Percentiles rank a stretch among this genome's conserved stretches.
Evolutionary conservation across 2,888 invertebrate genomes (phyloP).

Genomic region (Geotrupes spiniger): DNA sequence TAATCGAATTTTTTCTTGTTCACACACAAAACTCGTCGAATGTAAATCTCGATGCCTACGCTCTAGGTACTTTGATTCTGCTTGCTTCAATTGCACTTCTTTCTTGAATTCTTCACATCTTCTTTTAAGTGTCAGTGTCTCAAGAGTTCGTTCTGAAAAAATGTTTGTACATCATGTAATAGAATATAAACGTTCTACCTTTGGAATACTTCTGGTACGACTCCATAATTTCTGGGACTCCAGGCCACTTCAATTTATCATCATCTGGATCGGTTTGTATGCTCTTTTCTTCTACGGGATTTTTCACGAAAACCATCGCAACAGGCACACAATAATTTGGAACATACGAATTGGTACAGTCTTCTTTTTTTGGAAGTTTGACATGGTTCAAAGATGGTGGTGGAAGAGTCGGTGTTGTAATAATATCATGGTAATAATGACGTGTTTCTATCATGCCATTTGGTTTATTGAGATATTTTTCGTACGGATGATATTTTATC

Average conservation of each 20-base stretch:
- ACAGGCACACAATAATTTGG: conserved; percentile 31
- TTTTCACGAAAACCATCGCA: conserved; percentile 30
- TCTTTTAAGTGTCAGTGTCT: conserved; percentile 51
- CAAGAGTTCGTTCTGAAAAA: conserved; percentile 55
- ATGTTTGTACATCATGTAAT: too few relatives aligned
- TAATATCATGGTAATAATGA: not conserved
- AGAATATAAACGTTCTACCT: conserved; percentile 47
- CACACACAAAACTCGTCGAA: conserved; percentile 39
- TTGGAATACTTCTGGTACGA: conserved; percentile 55
- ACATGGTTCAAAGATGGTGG: not conserved
- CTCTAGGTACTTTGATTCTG: conserved; percentile 48
- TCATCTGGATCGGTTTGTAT: conserved; percentile 20
- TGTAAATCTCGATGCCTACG: conserved; percentile 41
- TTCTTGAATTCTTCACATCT: conserved; percentile 54
- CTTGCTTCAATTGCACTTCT: conserved; percentile 53
- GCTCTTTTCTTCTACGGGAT: conserved; percentile 15
- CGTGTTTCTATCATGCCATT: not conserved
- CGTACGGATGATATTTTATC: conserved; percentile 12
- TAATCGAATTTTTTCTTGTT: conserved; percentile 42
- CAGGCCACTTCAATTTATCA: conserved; percentile 50
- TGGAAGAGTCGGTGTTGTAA: not conserved
- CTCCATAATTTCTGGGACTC: conserved; percentile 52
- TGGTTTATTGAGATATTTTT: conserved; percentile 1
- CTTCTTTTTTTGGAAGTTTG: conserved; percentile 24
- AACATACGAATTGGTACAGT: conserved; percentile 19